Evolutionary conservation across 2,888 invertebrate genomes (phyloP).

Genomic region (Hipparchia sbordonii): DNA sequence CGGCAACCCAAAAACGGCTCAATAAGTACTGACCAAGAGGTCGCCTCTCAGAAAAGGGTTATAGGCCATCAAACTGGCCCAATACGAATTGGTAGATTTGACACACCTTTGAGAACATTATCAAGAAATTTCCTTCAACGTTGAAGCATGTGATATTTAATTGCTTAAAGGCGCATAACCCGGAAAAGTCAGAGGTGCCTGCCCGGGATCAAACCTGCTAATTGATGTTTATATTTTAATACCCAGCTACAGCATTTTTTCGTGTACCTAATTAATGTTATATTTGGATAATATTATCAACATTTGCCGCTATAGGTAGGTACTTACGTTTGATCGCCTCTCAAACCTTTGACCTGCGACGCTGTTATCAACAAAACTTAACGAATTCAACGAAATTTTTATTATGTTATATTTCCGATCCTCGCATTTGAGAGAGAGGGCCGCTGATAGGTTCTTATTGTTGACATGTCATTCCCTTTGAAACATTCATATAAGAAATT

Average conservation of each 20-base stretch:
- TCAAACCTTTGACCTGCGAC: conserved; percentile 40
- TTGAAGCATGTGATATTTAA: too few species aligned
- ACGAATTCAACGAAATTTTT: conserved; percentile 36
- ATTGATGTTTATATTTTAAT: too few species aligned
- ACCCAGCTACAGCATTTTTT: not conserved
- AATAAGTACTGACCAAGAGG: too few species aligned
- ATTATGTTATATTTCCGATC: conserved; percentile 13
- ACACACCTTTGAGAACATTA: too few species aligned
- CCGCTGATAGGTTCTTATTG: not conserved
- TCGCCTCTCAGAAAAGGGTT: too few species aligned
- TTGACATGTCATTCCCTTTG: not conserved
- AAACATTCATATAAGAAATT: not conserved
- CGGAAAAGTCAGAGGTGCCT: too few species aligned
- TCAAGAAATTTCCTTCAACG: too few species aligned
- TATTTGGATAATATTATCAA: conserved; percentile 32
- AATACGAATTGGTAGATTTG: too few species aligned
- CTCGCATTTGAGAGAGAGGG: not conserved
- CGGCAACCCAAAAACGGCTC: too few species aligned
- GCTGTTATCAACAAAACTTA: conserved; percentile 41
- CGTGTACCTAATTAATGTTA: not conserved
- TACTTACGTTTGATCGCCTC: conserved; percentile 30
- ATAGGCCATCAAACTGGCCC: too few species aligned
- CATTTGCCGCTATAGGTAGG: conserved; percentile 22
- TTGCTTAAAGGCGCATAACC: too few species aligned
- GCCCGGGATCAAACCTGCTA: too few species aligned